Evolutionary conservation across 2,113 vertebrate genomes (phyloP), one percentile per base, ranked within the genome.

Genomic region (Ranitomeya variabilis): DNA sequence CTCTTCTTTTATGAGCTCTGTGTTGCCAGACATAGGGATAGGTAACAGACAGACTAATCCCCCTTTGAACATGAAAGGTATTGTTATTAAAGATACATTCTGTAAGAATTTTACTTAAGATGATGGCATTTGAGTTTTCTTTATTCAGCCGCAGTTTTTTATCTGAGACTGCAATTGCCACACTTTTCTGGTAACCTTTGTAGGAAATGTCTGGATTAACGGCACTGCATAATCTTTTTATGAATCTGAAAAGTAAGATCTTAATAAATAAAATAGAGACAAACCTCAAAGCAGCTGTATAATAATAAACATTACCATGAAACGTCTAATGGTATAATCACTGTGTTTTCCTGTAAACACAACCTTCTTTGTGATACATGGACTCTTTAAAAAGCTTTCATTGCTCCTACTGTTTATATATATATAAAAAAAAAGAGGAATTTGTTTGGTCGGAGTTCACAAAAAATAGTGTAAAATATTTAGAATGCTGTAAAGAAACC

Each of bases 11-110:
- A 54, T 69, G 9, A 55, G 82, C n/a, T 69, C 14, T 10, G 1
- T 84, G 81, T 83, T 83, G 12, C 45, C 64, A 83, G 81, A 69
- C 81, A 55, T 23, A 83, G 64, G 81, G 45, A 83, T 62, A 83
- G 81, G 81, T 23, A 83, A 54, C 81, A 83, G 81, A 71, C 82
- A 67, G 45, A 14, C 81, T 84, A 84, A 84, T 84, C 82, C 64
- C 51, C 51, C 82, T 84, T 84, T 84, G 82, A 31, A 84, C 82
- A 55, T 84, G 82, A 84, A 84, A 84, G 82, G 13, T 57, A 71
- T 71, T 83, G 81, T 83, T 67, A 52, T 83, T 83, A n/a, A 69
- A 55, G 60, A 26, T 83, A 52, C 23, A 83, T 16, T 52, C 21
- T 54, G 21, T 71, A 84, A 26, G 45, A 55, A 71, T 69, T 71